Evolutionary conservation across 2,113 vertebrate genomes (phyloP), one percentile per base, ranked within the genome.

Genomic region (Lampris incognitus): DNA sequence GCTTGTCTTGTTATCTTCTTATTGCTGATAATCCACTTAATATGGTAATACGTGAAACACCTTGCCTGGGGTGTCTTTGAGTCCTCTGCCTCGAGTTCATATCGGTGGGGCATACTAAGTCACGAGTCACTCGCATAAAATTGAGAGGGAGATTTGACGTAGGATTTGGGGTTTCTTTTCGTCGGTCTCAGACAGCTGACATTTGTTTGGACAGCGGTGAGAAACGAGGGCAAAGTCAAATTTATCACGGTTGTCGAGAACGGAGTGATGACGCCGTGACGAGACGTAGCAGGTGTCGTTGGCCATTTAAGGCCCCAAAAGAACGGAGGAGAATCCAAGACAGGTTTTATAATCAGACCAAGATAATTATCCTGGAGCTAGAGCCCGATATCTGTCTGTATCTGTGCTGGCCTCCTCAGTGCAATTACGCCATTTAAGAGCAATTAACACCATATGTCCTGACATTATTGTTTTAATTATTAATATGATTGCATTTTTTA

Each of bases 11-110:
- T 78, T 84, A 88, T 86, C 84, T 84, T 62, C 72, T 74, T 80
- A 40, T 39, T 54, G 44, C 52, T 85, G 66, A 86, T 91, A 88
- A 91, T 87, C 86, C 83, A 82, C 78, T 85, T 85, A 88, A 91
- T 83, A 85, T 76, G 78, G 66, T 83, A 85, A 88, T 74, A 55
- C 66, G 62, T 67, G 74, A 86, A 87, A 82, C 68, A 85, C 74
- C 68, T 82, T 66, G 57, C 63, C 61, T 39, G 24, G 52, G 55
- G 62, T 88, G 77, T 84, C 66, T 85, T 80, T 51, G 71, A 85
- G 66, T 88, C 66, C 74, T 68, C 52, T 55, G 54, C 55, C 39
- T 64, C 40, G 11, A 78, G 63, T 74, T 75, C 50, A 55, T 68
- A 69, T 79, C 62, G 46, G 63, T 36, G 50, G n/a, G 24, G 41